Percentiles rank a stretch among this genome's conserved stretches.
Conservation (phyloP, 2,797 vertebrate species). For the Amazonetta brasiliensis region DNA sequence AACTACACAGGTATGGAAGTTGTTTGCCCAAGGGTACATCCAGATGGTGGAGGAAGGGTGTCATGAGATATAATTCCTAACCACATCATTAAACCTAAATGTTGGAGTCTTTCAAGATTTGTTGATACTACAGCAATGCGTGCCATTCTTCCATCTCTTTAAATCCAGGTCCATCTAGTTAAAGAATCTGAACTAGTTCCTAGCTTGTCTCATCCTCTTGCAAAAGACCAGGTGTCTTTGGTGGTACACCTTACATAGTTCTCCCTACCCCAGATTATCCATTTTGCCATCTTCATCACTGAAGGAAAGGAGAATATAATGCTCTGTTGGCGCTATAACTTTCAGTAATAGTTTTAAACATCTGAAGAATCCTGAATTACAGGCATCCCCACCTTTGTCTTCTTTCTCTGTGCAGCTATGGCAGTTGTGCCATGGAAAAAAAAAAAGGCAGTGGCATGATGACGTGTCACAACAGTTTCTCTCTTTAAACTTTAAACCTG, state of each 20-base stretch:
- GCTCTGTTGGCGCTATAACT: background rate
- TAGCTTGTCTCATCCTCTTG: background rate
- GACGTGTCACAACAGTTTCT: background rate
- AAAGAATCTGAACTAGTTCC: background rate
- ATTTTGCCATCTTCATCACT: background rate
- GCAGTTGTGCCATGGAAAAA: too few species aligned
- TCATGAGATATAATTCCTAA: background rate
- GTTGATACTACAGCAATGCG: background rate
- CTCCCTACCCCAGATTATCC: background rate
- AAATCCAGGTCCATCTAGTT: background rate
- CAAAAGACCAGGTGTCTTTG: background rate
- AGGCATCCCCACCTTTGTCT: background rate
- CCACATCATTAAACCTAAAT: background rate
- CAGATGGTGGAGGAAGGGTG: background rate
- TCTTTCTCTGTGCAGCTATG: accelerated
- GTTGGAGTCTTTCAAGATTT: conserved; percentile 4
- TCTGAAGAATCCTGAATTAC: background rate
- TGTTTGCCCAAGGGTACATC: background rate
- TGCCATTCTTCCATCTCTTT: background rate
- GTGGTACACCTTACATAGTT: background rate
- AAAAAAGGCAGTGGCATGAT: accelerated
- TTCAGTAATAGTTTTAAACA: background rate
- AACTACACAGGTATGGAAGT: accelerated
- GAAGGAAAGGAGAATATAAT: background rate
- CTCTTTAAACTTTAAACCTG: accelerated